These are phyloP conservation scores for Protomyctophum bolini DNA, from an alignment of 2,113 vertebrate genomes.

Conservation along the genomic window DNA sequence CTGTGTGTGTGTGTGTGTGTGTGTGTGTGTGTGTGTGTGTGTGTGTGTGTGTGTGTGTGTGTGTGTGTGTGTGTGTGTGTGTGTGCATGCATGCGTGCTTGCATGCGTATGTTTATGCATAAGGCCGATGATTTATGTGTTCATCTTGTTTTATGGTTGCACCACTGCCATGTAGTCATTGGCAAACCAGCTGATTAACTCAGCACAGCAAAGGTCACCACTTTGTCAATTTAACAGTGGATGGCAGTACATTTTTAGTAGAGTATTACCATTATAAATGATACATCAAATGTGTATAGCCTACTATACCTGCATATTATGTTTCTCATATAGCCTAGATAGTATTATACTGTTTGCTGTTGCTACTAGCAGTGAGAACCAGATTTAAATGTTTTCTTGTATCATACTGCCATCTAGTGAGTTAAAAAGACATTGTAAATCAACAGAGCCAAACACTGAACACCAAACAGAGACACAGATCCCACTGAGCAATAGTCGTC, in stretches of 20 bases:
- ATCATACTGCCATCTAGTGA: constrained; percentile 28
- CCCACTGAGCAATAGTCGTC: too few relatives aligned
- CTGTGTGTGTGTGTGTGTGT: constrained; percentile 6
- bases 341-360: too few relatives aligned
- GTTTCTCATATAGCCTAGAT: too few relatives aligned
- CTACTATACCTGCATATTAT: too few relatives aligned
- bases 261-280: too few relatives aligned
- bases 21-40: not conserved
- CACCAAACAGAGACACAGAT: not conserved
- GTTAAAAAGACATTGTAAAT: not conserved
- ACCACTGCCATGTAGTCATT: not conserved
- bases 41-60: constrained; percentile 4
- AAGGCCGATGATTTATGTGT: not conserved
- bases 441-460: not conserved
- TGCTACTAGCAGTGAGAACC: not conserved
- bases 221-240: too few relatives aligned
- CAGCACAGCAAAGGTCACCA: not conserved
- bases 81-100: not conserved
- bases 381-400: not conserved
- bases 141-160: not conserved
- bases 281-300: too few relatives aligned
- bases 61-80: not conserved
- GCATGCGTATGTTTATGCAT: constrained; percentile 12
- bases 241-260: too few relatives aligned
- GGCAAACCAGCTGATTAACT: not conserved